phyloP scores from a whole-genome alignment of 2,113 vertebrate genomes.

The Hippocampus barbouri region DNA sequence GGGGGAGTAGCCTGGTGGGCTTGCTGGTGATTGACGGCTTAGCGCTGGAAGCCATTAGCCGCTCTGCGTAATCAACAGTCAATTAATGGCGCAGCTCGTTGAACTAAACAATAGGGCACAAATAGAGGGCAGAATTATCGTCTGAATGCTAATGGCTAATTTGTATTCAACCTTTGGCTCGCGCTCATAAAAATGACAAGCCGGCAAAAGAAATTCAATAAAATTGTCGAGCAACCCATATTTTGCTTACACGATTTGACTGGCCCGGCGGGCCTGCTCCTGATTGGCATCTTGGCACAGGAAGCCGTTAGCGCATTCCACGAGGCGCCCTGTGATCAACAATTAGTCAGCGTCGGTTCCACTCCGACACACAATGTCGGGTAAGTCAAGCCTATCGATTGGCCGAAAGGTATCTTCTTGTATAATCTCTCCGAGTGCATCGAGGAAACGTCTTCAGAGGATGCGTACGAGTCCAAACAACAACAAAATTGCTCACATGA shows the following conservation, averaged over 20 bases:
- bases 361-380: too few species aligned
- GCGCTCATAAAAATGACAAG: neutral
- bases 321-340: too few species aligned
- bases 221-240: too few species aligned
- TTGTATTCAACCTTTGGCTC: neutral
- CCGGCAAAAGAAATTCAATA: neutral
- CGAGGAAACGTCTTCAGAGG: neutral
- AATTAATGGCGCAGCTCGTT: neutral
- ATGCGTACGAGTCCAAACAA: neutral
- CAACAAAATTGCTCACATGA: too few species aligned
- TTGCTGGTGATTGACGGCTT: neutral
- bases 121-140: neutral
- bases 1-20: neutral
- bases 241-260: too few species aligned
- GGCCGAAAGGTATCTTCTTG: neutral
- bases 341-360: too few species aligned
- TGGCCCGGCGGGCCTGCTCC: too few species aligned
- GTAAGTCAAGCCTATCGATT: too few species aligned
- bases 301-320: too few species aligned
- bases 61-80: neutral
- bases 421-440: neutral
- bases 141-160: neutral
- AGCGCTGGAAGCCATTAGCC: neutral
- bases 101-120: neutral
- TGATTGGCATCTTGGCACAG: too few species aligned